Evolutionary conservation across 2,797 vertebrate species (phyloP), one percentile per base, ranked within the genome.

Genomic region (Sarcoramphus papa): DNA sequence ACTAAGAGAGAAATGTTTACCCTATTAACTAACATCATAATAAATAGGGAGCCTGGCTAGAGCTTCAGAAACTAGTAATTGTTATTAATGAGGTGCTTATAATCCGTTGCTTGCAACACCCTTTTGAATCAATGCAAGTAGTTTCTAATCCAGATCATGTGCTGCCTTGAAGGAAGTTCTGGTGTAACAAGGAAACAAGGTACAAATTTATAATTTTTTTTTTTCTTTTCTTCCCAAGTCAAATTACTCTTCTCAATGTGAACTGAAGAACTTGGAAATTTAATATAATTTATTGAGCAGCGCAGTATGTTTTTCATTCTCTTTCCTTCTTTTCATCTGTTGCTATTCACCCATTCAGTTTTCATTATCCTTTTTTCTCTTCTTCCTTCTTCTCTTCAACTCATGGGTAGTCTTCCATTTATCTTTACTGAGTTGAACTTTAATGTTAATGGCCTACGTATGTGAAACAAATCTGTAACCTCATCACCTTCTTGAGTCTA

Each of bases 61-160:
- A 93, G 15, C 88, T 94, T 85, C 74, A 82, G 77, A 54, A 97
- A 47, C 22, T 59, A 89, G 69, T 35, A 78, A 76, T 73, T 74
- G 14, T 63, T 90, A 79, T 94, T 96, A 92, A 22, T 92, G 40
- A 97, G 35, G 23, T 92, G 62, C 54, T 79, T 80, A 64, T 64
- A 88, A 92, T 69, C 64, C 73, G 91, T 91, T 96, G 57, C 45
- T 93, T 94, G 69, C 77, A 93, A 84, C 16, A 50, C 10, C 13
- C 1, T 0, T 53, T 84, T 73, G 47, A 75, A 90, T 78, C 85
- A 57, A 65, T 28, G 20, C 24, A 14, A 60, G 23, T 43, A 81
- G 12, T 74, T 95, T 78, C 69, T 85, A 75, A 93, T 85, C 72
- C 33, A 59, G 69, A 89, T 84, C 53, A 63, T 79, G 35, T 79